Evolutionary conservation across 2,797 vertebrate species (phyloP).

Genomic region (Pseudomugil tenellus): DNA sequence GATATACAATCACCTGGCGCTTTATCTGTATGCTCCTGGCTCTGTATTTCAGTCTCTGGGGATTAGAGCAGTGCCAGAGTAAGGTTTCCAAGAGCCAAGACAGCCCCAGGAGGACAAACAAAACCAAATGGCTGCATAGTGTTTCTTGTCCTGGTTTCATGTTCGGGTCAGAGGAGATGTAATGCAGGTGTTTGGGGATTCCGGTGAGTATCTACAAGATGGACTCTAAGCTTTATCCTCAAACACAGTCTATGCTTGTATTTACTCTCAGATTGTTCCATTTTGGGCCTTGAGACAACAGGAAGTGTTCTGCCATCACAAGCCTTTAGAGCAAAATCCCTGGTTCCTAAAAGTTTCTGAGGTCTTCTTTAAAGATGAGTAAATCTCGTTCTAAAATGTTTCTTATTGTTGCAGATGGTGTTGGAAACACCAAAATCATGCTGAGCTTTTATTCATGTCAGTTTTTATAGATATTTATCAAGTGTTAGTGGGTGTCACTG

Average conservation of each 20-base stretch:
- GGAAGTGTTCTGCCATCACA: background rate
- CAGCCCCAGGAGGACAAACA: constrained; percentile 65
- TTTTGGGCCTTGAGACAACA: constrained; percentile 8
- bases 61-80: constrained; percentile 68
- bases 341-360: background rate
- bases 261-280: constrained; percentile 13
- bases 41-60: constrained; percentile 55
- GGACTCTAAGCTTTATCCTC: constrained; percentile 27
- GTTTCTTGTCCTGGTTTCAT: constrained; percentile 71
- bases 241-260: constrained; percentile 6
- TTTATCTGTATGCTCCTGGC: constrained; percentile 60
- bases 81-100: constrained; percentile 65
- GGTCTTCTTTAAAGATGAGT: background rate
- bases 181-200: constrained; percentile 56
- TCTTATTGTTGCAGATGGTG: background rate
- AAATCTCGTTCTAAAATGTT: background rate
- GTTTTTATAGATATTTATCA: background rate
- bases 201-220: constrained; percentile 23
- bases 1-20: constrained; percentile 65
- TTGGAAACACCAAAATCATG: background rate
- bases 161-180: constrained; percentile 68
- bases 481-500: background rate
- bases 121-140: constrained; percentile 69
- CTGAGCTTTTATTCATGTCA: background rate
- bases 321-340: background rate